Percentiles rank a stretch among this genome's conserved stretches.
phyloP scores from a whole-genome alignment of 2,888 invertebrate genomes.

The Bombylius discolor region DNA sequence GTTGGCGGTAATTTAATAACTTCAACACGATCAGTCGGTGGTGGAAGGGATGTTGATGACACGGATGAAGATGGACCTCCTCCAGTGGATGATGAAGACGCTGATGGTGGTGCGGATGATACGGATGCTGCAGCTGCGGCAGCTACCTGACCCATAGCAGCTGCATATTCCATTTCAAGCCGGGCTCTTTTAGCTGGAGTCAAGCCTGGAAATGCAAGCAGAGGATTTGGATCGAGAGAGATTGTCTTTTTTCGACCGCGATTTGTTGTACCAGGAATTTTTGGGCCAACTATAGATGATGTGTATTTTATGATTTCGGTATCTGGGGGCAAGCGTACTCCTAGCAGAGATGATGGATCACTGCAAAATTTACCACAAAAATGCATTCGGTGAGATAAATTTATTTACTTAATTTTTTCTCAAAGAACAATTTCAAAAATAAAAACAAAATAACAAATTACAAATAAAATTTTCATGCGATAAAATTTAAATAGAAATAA shows the following conservation, averaged over 20 bases:
- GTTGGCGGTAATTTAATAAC: constrained; percentile 69
- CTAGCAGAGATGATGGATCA: constrained; percentile 70
- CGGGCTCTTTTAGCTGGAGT: constrained; percentile 37
- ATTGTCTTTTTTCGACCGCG: constrained; percentile 80
- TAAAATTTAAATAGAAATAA: constrained; percentile 1
- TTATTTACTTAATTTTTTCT: not conserved
- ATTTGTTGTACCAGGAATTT: constrained; percentile 72
- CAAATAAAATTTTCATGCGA: not conserved
- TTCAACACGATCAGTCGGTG: constrained; percentile 53
- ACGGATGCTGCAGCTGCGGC: constrained; percentile 19
- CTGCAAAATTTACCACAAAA: constrained; percentile 33
- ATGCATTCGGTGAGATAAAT: not conserved
- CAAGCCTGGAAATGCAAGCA: constrained; percentile 41
- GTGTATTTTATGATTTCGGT: constrained; percentile 86
- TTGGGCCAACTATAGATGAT: constrained; percentile 73
- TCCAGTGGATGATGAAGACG: constrained; percentile 1
- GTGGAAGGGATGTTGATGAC: constrained; percentile 8
- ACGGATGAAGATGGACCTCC: constrained; percentile 6
- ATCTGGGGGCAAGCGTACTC: constrained; percentile 73
- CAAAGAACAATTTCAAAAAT: not conserved
- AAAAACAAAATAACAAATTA: not conserved
- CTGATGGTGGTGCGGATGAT: constrained; percentile 10
- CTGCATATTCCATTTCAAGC: constrained; percentile 37
- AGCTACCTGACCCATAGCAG: constrained; percentile 32
- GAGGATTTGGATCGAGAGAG: constrained; percentile 57